Conservation (phyloP, 2,113 vertebrate species). For the Corythornis vintsioides region DNA sequence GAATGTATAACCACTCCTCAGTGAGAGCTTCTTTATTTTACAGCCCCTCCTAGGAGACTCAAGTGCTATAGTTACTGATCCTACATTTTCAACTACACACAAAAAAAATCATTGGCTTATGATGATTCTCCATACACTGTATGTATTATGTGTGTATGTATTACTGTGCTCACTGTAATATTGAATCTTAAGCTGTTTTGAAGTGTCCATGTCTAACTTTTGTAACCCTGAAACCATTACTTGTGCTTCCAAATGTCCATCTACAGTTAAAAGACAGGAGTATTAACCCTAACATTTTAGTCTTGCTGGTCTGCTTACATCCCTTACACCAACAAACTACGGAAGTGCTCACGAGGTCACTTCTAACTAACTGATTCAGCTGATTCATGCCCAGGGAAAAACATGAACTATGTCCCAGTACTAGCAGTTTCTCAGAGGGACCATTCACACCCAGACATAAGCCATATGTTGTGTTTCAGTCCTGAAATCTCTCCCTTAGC, state of each 20-base stretch:
- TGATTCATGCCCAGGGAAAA: background rate
- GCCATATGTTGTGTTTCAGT: background rate
- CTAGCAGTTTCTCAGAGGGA: background rate
- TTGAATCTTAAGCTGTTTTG: background rate
- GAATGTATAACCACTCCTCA: background rate
- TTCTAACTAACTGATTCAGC: background rate
- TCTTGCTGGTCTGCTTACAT: background rate
- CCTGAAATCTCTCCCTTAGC: background rate
- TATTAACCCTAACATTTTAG: background rate
- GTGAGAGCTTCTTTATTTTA: background rate
- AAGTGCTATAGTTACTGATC: background rate
- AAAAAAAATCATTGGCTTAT: background rate
- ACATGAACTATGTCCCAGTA: background rate
- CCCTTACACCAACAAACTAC: background rate
- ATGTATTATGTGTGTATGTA: too few species aligned
- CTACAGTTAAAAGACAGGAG: background rate
- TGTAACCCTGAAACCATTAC: background rate
- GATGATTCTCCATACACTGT: background rate
- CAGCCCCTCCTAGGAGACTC: background rate
- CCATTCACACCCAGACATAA: background rate
- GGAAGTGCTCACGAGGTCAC: background rate
- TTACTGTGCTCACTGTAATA: background rate
- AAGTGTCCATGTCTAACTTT: rapidly evolving
- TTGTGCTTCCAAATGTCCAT: background rate
- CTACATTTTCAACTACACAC: background rate